Evolutionary conservation across 2,113 vertebrate species (phyloP).

Genomic region (Cheilinus undulatus): DNA sequence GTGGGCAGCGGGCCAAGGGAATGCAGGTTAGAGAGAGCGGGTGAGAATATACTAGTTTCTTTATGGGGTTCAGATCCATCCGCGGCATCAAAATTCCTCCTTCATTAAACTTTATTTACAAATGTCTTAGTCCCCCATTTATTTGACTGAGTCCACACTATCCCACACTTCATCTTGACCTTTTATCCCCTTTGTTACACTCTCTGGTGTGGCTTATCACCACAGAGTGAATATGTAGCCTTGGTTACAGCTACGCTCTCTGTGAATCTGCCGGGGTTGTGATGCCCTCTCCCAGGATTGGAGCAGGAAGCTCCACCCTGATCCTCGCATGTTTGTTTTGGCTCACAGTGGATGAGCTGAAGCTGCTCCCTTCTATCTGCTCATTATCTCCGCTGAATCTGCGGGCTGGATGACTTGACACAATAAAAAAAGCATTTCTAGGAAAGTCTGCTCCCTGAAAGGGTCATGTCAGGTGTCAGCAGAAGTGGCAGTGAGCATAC

Average conservation of each 20-base stretch:
- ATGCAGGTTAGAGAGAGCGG: not conserved
- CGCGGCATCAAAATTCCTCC: not conserved
- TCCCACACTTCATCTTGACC: constrained; percentile 42
- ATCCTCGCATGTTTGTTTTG: constrained; percentile 71
- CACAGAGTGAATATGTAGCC: constrained; percentile 35
- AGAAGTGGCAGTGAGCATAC: not conserved
- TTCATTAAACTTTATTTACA: not conserved
- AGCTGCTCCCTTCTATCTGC: constrained; percentile 45
- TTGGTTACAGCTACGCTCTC: constrained; percentile 52
- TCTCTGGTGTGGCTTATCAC: constrained; percentile 43
- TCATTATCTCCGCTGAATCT: constrained; percentile 42
- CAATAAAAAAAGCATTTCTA: not conserved
- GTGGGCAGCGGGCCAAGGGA: constrained; percentile 28
- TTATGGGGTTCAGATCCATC: constrained; percentile 6
- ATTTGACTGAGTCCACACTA: not conserved
- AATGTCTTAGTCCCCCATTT: constrained; percentile 13
- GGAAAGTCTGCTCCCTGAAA: not conserved
- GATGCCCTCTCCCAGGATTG: constrained; percentile 69
- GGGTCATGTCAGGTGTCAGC: too few relatives aligned
- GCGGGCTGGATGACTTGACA: constrained; percentile 12
- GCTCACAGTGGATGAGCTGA: constrained; percentile 54
- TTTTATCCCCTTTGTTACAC: constrained; percentile 27
- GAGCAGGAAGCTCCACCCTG: constrained; percentile 80
- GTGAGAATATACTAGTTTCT: not conserved
- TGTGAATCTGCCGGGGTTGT: constrained; percentile 37